These are phyloP conservation scores for Spermophilus dauricus DNA, from an alignment of 2,113 vertebrate species.

Conservation along the genomic window DNA sequence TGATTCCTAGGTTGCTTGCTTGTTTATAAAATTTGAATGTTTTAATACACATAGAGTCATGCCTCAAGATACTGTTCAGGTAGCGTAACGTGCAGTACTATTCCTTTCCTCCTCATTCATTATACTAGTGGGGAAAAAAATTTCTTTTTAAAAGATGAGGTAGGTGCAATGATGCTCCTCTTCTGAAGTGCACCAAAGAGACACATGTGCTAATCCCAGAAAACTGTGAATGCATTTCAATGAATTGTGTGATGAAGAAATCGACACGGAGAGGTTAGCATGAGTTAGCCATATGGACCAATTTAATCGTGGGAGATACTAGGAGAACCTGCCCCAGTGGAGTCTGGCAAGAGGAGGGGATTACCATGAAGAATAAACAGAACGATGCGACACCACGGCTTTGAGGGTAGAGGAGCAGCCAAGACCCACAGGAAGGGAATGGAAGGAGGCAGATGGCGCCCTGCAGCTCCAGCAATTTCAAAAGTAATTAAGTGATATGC, in stretches of 20 bases:
- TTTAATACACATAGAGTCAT: not conserved
- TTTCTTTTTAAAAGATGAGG: not conserved
- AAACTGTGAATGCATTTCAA: not conserved
- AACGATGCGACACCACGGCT: fast-evolving
- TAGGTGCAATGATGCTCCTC: not conserved
- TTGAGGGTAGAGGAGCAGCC: too few relatives aligned
- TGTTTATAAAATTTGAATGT: not conserved
- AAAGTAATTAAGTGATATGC: not conserved
- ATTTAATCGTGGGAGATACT: not conserved
- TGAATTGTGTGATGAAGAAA: not conserved
- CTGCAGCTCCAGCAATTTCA: too few relatives aligned
- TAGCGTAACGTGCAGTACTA: not conserved
- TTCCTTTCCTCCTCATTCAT: not conserved
- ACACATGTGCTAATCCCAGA: not conserved
- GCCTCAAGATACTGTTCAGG: not conserved
- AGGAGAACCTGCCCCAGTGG: fast-evolving
- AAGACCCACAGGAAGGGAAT: not conserved
- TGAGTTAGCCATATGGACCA: fast-evolving
- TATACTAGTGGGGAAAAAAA: not conserved
- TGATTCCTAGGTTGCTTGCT: not conserved
- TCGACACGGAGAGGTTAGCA: not conserved
- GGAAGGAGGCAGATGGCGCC: not conserved
- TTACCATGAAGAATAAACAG: too few relatives aligned
- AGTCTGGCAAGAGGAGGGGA: fast-evolving
- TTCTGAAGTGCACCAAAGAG: fast-evolving